Evolutionary conservation across 2,888 invertebrate genomes (phyloP), one percentile per base, ranked within the genome.

Genomic region (Pycnomerus fuliginosus): DNA sequence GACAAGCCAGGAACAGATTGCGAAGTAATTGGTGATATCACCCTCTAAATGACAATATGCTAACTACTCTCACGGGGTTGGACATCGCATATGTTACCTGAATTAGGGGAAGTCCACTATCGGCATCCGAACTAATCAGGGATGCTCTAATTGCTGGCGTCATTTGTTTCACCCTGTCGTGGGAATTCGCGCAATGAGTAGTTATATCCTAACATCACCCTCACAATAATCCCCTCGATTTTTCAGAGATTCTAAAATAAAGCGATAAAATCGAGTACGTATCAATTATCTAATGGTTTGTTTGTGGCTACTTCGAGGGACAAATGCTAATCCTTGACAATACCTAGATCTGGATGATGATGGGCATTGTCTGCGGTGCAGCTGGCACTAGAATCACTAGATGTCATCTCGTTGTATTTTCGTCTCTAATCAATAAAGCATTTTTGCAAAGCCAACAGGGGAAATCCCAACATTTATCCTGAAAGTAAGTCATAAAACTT

Each of bases 211-310:
- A 20, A 20, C 20, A 5, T 20, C 7, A 5, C 5, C 4, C 7
- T 5, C 20, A 23, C 23, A 23, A 23, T 2, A 23, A 23, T 23
- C 4, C 23, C n/a, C n/a, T 23, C n/a, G n/a, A n/a, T n/a, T n/a
- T n/a, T n/a, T n/a, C n/a, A n/a, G n/a, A n/a, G n/a, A n/a, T n/a
- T 29, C 34, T 8, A 10, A 25, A 4, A 10, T 10, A 25, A 8
- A 10, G n/a, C 28, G 55, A 58, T 58, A 55, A 51, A 52, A 38
- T 51, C 49, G 35, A 16, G 50, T 35, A 55, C 56, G 50, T 59
- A 60, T 61, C 60, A 59, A 58, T 59, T 55, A 61, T 59, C 58
- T 52, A 55, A 56, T 58, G 58, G 56, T 49, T 48, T 55, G 51
- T 60, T 58, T 61, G 61, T 48, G 59, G 58, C 48, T 27, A 28